phyloP scores from a whole-genome alignment of 2,113 vertebrate species.

The Emydocephalus ijimae region DNA sequence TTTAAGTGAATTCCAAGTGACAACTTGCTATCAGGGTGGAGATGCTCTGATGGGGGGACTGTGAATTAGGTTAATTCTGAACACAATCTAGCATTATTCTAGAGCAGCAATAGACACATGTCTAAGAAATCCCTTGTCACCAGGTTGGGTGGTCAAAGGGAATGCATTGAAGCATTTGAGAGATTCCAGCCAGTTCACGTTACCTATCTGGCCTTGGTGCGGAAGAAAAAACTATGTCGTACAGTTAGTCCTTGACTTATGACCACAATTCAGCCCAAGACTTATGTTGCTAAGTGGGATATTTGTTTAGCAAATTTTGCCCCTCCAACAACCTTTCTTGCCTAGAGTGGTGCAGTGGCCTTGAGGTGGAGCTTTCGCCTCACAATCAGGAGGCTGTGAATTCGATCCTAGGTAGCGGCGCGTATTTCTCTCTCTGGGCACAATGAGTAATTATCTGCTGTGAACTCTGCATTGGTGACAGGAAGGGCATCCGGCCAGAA shows the following conservation, averaged over 20 bases:
- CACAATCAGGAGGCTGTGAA: too few relatives aligned
- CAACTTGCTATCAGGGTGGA: background rate
- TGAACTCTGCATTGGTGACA: too few relatives aligned
- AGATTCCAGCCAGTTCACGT: background rate
- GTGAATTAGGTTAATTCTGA: background rate
- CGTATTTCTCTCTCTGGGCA: too few relatives aligned
- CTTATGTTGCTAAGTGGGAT: background rate
- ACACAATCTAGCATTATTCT: background rate
- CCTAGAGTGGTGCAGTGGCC: too few relatives aligned
- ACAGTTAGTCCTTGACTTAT: background rate
- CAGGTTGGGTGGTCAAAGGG: background rate
- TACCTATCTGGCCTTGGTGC: background rate
- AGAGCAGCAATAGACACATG: background rate
- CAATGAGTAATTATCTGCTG: too few relatives aligned
- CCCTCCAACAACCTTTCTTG: background rate
- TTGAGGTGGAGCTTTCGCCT: too few relatives aligned
- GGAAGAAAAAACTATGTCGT: background rate
- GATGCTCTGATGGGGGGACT: background rate
- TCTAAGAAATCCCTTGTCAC: background rate
- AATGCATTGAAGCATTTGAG: background rate
- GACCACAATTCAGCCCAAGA: background rate
- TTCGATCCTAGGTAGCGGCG: too few relatives aligned
- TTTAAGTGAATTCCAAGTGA: background rate
- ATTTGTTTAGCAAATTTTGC: background rate
- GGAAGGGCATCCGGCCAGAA: too few relatives aligned